A percentile compares a stretch with the other conserved stretches of the same genome.
These are phyloP conservation scores for Lepidurus packardi DNA, from an alignment of 1,140 invertebrate genomes.

Conservation along the genomic window DNA sequence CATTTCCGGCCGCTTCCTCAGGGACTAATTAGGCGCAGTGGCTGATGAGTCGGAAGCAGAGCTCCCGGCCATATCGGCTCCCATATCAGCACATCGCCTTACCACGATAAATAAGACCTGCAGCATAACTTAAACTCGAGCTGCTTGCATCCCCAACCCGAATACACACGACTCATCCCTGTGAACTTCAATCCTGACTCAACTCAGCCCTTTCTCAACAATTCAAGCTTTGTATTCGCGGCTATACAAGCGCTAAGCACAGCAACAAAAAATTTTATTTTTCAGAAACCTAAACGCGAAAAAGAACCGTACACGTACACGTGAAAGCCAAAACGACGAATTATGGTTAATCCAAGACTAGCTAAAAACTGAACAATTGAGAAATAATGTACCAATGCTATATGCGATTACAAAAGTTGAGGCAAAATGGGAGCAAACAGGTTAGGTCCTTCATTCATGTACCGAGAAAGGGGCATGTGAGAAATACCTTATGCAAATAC, in stretches of 20 bases:
- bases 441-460: too few species aligned
- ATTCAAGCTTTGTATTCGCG: background rate
- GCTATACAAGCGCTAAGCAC: background rate
- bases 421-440: too few species aligned
- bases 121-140: background rate
- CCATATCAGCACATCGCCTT: slow-evolving; percentile 21
- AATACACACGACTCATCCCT: background rate
- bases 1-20: slow-evolving; percentile 16
- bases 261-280: background rate
- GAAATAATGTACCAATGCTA: too few species aligned
- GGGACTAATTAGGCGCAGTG: slow-evolving; percentile 20
- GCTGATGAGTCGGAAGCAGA: slow-evolving; percentile 17
- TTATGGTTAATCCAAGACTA: too few species aligned
- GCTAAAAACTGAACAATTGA: too few species aligned
- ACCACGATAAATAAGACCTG: slow-evolving; percentile 19
- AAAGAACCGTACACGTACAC: background rate
- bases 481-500: too few species aligned
- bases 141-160: background rate
- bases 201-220: background rate
- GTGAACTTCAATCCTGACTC: background rate
- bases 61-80: slow-evolving; percentile 12
- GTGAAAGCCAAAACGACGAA: too few species aligned
- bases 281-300: background rate
- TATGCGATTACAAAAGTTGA: too few species aligned
- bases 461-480: too few species aligned